phyloP scores from a whole-genome alignment of 2,113 vertebrate species.

The Tenrec ecaudatus region DNA sequence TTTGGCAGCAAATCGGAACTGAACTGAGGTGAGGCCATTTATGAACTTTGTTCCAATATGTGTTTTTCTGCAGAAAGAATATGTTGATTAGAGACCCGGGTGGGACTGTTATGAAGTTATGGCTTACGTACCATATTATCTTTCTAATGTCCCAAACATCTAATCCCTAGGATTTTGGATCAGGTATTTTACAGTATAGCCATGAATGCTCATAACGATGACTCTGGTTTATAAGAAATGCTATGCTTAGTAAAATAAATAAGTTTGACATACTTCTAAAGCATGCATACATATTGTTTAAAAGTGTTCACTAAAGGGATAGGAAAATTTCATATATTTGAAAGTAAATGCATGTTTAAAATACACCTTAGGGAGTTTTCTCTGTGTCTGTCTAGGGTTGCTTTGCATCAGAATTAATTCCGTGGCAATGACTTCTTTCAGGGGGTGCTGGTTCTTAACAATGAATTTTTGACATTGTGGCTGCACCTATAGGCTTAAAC shows the following conservation, averaged over 20 bases:
- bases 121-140: not conserved
- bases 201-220: not conserved
- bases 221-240: not conserved
- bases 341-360: not conserved
- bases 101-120: not conserved
- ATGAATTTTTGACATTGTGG: too few relatives aligned
- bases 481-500: too few relatives aligned
- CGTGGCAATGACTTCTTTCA: too few relatives aligned
- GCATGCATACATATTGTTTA: not conserved
- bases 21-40: not conserved
- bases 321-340: not conserved
- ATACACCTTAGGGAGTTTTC: not conserved
- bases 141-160: not conserved
- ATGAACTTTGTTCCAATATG: not conserved
- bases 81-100: conserved; percentile 37
- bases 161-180: not conserved
- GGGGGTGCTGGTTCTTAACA: too few relatives aligned
- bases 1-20: conserved; percentile 11
- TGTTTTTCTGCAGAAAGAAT: conserved; percentile 46
- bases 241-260: not conserved
- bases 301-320: not conserved
- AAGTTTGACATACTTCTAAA: not conserved
- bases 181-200: not conserved
- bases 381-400: not conserved
- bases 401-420: too few relatives aligned